phyloP scores from a whole-genome alignment of 2,797 vertebrate genomes.

The Leptatherina wallacei region DNA sequence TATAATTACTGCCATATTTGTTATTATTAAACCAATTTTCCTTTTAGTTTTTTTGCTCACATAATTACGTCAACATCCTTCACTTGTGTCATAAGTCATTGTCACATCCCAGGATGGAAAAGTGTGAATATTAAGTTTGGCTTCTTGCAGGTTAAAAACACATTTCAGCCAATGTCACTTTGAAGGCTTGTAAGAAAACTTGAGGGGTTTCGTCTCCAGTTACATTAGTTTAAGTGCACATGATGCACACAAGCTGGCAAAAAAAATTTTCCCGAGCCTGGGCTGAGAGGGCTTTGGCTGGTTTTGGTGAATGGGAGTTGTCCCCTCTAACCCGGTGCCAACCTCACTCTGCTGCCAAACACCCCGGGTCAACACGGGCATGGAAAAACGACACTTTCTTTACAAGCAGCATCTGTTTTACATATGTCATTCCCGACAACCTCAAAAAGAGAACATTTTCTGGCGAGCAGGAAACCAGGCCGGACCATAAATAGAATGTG shows the following conservation, averaged over 20 bases:
- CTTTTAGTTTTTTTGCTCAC: constrained; percentile 13
- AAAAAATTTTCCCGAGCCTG: constrained; percentile 6
- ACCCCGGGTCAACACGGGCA: constrained; percentile 51
- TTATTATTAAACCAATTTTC: neutral
- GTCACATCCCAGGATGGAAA: neutral
- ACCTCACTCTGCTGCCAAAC: constrained; percentile 57
- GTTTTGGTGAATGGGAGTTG: constrained; percentile 56
- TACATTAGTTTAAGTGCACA: constrained; percentile 16
- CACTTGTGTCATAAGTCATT: constrained; percentile 26
- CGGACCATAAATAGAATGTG: constrained; percentile 70
- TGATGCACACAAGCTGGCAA: constrained; percentile 24
- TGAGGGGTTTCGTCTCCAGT: constrained; percentile 18
- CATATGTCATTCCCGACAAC: constrained; percentile 62
- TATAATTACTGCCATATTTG: neutral
- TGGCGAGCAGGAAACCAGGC: constrained; percentile 60
- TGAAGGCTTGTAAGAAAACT: constrained; percentile 31
- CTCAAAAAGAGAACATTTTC: constrained; percentile 52
- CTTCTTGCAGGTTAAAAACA: neutral
- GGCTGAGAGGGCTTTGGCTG: constrained; percentile 46
- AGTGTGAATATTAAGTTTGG: neutral
- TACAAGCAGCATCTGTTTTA: constrained; percentile 71
- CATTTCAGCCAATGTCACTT: constrained; percentile 23
- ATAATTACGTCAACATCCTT: constrained; percentile 20
- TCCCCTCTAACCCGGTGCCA: constrained; percentile 58
- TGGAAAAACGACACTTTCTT: constrained; percentile 69